Evolutionary conservation across 2,113 vertebrate species (phyloP).

Genomic region (Brevimyrus niger): DNA sequence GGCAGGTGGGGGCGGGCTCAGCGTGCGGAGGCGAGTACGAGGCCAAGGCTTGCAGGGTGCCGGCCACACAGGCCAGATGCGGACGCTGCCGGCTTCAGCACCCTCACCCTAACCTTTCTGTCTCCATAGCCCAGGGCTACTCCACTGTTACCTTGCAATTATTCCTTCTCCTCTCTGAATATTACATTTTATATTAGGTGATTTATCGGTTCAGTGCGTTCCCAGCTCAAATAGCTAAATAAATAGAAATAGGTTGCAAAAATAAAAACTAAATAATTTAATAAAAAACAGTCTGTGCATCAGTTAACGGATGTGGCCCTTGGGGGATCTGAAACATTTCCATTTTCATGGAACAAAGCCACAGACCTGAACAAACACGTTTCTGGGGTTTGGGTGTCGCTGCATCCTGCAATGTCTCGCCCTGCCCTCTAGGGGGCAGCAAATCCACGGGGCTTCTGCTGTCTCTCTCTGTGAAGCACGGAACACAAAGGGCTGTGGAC

Average conservation of each 20-base stretch:
- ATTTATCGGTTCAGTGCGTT: constrained; percentile 13
- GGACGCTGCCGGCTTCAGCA: constrained; percentile 11
- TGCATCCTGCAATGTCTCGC: not conserved
- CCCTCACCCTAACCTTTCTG: not conserved
- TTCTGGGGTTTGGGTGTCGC: not conserved
- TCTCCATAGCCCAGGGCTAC: constrained; percentile 16
- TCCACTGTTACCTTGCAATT: constrained; percentile 18
- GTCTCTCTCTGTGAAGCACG: not conserved
- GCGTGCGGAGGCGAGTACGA: not conserved
- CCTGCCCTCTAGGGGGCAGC: constrained; percentile 12
- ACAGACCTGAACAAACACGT: not conserved
- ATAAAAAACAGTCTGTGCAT: not conserved
- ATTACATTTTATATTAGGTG: not conserved
- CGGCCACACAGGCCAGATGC: constrained; percentile 11
- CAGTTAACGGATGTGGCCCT: not conserved
- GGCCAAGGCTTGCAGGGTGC: not conserved
- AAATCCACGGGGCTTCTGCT: not conserved
- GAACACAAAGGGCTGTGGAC: not conserved
- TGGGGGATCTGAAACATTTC: not conserved
- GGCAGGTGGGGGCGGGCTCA: not conserved
- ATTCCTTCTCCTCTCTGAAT: constrained; percentile 2
- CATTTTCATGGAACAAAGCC: not conserved
- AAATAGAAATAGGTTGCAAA: not conserved
- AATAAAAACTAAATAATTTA: constrained; percentile 1
- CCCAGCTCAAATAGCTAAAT: constrained; percentile 13